Conservation (phyloP, 2,888 invertebrate genomes). For the Cephus pygmeus region DNA sequence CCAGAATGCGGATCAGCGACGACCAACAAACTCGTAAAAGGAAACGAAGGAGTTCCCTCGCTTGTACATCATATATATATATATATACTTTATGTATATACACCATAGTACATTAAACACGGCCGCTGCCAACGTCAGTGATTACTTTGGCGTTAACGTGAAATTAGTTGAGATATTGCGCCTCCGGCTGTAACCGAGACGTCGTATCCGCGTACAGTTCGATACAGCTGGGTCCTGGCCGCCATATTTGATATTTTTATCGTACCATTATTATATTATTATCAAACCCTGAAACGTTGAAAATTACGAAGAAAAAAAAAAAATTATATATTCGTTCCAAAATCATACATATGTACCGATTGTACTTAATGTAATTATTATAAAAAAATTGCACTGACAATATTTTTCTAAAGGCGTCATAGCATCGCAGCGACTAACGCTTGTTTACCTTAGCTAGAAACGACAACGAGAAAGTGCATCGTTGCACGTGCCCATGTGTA, state of each 20-base stretch:
- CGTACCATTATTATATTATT: constrained; percentile 30
- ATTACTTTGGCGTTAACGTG: constrained; percentile 19
- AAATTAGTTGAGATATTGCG: constrained; percentile 27
- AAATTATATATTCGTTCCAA: too few species aligned
- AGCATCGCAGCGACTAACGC: background rate
- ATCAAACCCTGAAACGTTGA: constrained; percentile 29
- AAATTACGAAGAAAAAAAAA: too few species aligned
- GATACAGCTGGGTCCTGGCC: constrained; percentile 24
- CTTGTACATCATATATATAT: background rate
- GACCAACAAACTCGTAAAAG: background rate
- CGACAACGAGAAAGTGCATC: background rate
- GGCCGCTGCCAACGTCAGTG: constrained; percentile 1
- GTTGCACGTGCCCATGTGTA: background rate
- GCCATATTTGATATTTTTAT: constrained; percentile 27
- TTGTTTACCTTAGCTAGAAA: background rate
- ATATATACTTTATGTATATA: background rate
- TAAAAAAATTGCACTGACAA: background rate
- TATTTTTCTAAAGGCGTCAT: background rate
- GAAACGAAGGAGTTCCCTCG: background rate
- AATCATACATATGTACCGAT: too few species aligned
- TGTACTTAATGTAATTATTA: too few species aligned
- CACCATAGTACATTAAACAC: background rate
- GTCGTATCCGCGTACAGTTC: constrained; percentile 15
- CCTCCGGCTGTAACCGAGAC: constrained; percentile 11
- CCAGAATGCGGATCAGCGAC: background rate